These are phyloP conservation scores for Solenodon paradoxus DNA, from an alignment of 2,113 vertebrate genomes.

Conservation along the genomic window DNA sequence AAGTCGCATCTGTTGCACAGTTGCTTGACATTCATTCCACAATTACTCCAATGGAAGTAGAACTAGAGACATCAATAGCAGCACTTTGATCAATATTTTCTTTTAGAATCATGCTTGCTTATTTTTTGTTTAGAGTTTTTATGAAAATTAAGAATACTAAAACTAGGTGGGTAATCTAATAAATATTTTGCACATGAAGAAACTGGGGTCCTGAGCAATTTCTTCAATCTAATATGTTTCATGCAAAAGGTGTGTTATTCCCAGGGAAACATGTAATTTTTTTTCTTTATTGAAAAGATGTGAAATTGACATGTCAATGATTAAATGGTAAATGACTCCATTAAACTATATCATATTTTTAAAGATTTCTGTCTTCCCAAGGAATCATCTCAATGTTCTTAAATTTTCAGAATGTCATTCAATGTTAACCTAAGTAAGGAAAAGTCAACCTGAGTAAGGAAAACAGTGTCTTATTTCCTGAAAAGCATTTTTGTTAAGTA, in stretches of 20 bases:
- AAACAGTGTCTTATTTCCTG: neutral
- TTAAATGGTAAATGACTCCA: neutral
- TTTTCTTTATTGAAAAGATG: neutral
- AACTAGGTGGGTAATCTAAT: neutral
- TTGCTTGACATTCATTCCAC: neutral
- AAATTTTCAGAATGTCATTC: constrained; percentile 27
- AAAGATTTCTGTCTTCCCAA: no score
- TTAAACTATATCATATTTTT: neutral
- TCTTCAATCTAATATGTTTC: neutral
- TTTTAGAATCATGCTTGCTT: neutral
- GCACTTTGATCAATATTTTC: neutral
- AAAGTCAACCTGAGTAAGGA: neutral
- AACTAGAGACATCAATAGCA: neutral
- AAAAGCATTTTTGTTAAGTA: neutral
- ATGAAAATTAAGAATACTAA: neutral
- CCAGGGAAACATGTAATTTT: neutral
- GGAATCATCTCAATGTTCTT: no score
- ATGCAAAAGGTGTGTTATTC: neutral
- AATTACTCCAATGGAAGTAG: neutral
- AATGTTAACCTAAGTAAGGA: neutral
- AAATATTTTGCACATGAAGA: neutral
- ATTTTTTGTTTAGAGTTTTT: constrained; percentile 8
- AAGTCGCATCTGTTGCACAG: neutral
- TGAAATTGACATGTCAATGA: neutral
- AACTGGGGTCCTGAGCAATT: neutral